Base-by-base conservation (phyloP, 2,113 vertebrate species). In the Cairina moschata region DNA sequence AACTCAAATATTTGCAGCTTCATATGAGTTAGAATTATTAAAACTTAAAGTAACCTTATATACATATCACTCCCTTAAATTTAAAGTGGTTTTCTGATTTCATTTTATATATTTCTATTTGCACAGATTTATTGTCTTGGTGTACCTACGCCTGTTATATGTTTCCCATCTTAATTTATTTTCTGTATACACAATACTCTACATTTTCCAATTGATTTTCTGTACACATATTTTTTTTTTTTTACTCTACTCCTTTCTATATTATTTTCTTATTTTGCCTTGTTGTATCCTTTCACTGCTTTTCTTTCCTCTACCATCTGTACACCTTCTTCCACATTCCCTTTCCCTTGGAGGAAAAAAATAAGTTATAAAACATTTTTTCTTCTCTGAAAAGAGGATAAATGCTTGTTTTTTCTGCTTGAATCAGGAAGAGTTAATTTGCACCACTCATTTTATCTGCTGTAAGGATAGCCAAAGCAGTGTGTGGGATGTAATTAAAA, bases 401-500 rank as follows among this genome's bases (percentile, higher is more conserved):
- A 73, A 32, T 40, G 38, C 1, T 74, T 17, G 48, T 68, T 73
- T 74, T 38, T 46, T 4, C 21, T 42, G 22, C 48, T 34, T 21
- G 50, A 44, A 81, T 78, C 21, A 62, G 46, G 52, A 86, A 86
- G 46, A 90, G 79, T 90, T 88, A 77, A 88, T 36, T 65, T 81
- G 42, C 54, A 52, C n/a, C 72, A 78, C 34, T 94, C 66, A 60
- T 83, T 95, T 86, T 82, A 88, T 32, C 73, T 78, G 60, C 76
- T 75, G 29, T 18, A 80, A 74, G 87, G 68, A 81, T 67, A 96
- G 90, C 79, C 65, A 95, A 94, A 88, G 46, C 65, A 88, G 63
- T 46, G 17, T 74, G 63, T 63, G 67, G 50, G 34, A 83, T 34
- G 52, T 54, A 88, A 86, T 81, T 86, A 94, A 95, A 94, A 86